These are phyloP conservation scores for Carcina quercana DNA, from an alignment of 2,888 invertebrate species.

Conservation along the genomic window DNA sequence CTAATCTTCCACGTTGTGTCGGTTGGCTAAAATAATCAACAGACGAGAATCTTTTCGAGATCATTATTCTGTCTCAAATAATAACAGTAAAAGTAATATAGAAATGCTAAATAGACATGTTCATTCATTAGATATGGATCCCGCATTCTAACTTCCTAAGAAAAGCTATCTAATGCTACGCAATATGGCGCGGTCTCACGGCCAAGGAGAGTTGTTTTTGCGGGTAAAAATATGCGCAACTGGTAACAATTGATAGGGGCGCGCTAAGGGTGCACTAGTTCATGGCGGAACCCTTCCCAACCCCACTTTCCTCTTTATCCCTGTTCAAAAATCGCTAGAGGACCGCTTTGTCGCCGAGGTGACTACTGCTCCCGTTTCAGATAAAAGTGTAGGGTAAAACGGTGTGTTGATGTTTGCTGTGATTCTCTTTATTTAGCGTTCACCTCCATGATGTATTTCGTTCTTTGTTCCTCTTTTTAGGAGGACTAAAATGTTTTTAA, in stretches of 20 bases:
- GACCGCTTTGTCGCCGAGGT: slow-evolving; percentile 46
- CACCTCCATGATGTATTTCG: too few species aligned
- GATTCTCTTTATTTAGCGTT: slow-evolving; percentile 5
- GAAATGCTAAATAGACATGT: too few species aligned
- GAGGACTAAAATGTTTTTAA: too few species aligned
- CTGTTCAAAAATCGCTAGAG: slow-evolving; percentile 62
- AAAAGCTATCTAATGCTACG: too few species aligned
- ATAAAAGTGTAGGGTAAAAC: slow-evolving; percentile 21
- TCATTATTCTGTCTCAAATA: too few species aligned
- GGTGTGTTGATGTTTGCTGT: slow-evolving; percentile 11
- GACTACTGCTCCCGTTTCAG: slow-evolving; percentile 59
- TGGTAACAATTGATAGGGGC: slow-evolving; percentile 65
- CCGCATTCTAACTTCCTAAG: too few species aligned
- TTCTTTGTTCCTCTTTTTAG: too few species aligned
- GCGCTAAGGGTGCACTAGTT: slow-evolving; percentile 50
- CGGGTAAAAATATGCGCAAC: slow-evolving; percentile 63
- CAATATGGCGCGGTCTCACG: slow-evolving; percentile 26
- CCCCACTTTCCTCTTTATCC: slow-evolving; percentile 60
- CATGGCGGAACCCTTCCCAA: slow-evolving; percentile 53
- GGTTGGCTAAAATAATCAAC: too few species aligned
- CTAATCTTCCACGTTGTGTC: too few species aligned
- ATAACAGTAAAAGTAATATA: too few species aligned
- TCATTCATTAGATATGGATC: too few species aligned
- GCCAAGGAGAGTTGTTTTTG: slow-evolving; percentile 33
- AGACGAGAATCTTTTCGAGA: too few species aligned